Evolutionary conservation across 2,113 vertebrate genomes (phyloP), one percentile per base, ranked within the genome.

Genomic region (Lycocorax pyrrhopterus): DNA sequence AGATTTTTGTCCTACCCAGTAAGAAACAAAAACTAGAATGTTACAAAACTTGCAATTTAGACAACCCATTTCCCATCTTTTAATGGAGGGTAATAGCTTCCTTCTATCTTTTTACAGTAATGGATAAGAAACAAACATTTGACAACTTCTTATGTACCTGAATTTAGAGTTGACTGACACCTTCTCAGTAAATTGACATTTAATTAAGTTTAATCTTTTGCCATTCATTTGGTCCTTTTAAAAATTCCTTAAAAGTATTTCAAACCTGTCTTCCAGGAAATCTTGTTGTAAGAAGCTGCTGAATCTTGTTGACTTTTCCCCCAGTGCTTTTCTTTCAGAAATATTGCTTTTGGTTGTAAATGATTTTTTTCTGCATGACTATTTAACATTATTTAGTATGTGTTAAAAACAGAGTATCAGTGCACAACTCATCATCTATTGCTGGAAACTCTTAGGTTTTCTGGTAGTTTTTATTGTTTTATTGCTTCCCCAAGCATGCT

Each of bases 341-440:
- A 73, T 84, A 22, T 15, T 68, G 5, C 3, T 68, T 78, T 89
- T 29, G 29, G 1, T 67, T 75, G 23, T 39, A 49, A 69, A 19
- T 37, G 0, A 5, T 18, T 33, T 30, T 19, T 44, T 68, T n/a
- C 26, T 79, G 9, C 23, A 16, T 1, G 2, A 39, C 13, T 37
- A 2, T 43, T 79, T 67, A 52, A 29, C 13, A 47, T 76, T 53
- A 49, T 67, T 81, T 68, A 23, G 3, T 30, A 9, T 29, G 6
- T 35, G 13, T 56, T 69, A 69, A 35, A 13, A 81, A 33, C 11
- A 58, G 39, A 14, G 4, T 55, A 43, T 52, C 27, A 73, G 21
- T 5, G 20, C n/a, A 53, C 21, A 81, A 9, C 19, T 68, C 16
- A 16, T 5, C 1, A 3, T 43, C 5, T 59, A 16, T 67, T 71